phyloP scores from a whole-genome alignment of 92 coral and sea anemone species.

The Porites lobata region DNA sequence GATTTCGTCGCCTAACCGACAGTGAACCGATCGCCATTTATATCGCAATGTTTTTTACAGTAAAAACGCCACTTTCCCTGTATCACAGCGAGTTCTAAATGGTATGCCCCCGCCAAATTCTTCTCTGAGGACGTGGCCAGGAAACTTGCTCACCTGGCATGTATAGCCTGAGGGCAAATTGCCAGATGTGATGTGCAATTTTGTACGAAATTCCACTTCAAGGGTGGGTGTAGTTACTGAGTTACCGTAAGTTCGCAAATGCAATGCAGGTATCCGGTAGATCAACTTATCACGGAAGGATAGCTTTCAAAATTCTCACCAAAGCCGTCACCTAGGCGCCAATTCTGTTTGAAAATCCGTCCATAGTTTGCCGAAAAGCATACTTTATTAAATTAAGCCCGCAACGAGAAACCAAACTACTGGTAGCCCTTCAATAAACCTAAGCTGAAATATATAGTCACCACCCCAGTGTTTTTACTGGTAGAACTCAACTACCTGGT shows the following conservation, averaged over 20 bases:
- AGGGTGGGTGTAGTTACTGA: background rate
- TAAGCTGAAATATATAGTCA: background rate
- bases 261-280: constrained; percentile 29
- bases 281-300: constrained; percentile 25
- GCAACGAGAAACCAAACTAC: background rate
- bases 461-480: background rate
- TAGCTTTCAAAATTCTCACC: constrained; percentile 51
- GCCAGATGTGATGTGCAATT: constrained; percentile 4
- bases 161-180: constrained; percentile 7
- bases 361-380: background rate
- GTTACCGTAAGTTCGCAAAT: constrained; percentile 16
- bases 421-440: background rate
- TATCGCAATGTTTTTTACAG: constrained; percentile 69
- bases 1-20: constrained; percentile 84
- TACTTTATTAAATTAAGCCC: background rate
- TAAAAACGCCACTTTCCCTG: constrained; percentile 46
- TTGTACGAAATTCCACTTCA: constrained; percentile 14
- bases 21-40: constrained; percentile 68
- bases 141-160: constrained; percentile 30
- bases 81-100: background rate
- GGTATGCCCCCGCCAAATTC: constrained; percentile 27
- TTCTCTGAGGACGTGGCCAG: constrained; percentile 36
- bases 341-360: constrained; percentile 15
- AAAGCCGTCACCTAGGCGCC: constrained; percentile 53
- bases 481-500: constrained; percentile 44